Conservation (phyloP, 2,888 invertebrate genomes). For the Seira musarum region DNA sequence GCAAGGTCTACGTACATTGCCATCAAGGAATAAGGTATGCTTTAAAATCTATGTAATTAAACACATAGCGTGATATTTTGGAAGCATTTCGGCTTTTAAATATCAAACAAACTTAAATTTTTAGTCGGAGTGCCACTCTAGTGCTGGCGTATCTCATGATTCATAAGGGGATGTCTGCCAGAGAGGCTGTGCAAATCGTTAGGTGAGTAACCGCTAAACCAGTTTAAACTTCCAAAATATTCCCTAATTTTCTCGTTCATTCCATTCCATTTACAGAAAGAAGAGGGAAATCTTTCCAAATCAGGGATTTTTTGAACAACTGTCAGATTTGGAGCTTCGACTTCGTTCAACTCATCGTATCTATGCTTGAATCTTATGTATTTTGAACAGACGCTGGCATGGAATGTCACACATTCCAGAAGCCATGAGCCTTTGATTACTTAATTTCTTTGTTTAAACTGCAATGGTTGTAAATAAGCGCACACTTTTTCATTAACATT, state of each 20-base stretch:
- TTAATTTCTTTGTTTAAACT: no score
- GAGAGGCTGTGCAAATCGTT: slow-evolving; percentile 72
- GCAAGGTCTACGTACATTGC: slow-evolving; percentile 74
- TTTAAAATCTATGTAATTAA: no score
- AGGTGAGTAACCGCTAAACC: slow-evolving; percentile 68
- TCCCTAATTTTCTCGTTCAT: neutral
- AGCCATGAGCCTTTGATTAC: no score
- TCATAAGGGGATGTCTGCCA: slow-evolving; percentile 72
- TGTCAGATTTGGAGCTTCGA: slow-evolving; percentile 66
- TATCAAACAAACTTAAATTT: no score
- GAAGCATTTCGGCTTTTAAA: no score
- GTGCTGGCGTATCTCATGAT: slow-evolving; percentile 71
- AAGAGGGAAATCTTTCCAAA: slow-evolving; percentile 74
- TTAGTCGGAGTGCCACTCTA: slow-evolving; percentile 74
- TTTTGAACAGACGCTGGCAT: no score
- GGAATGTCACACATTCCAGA: no score
- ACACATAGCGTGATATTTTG: no score
- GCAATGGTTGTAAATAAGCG: no score
- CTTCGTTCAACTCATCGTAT: slow-evolving; percentile 48
- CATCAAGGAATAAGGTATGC: slow-evolving; percentile 71
- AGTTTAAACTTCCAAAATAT: slow-evolving; percentile 1
- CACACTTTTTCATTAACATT: no score
- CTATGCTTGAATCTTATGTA: slow-evolving; percentile 53
- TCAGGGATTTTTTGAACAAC: slow-evolving; percentile 72
- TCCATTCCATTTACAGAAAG: slow-evolving; percentile 69